Evolutionary conservation across 2,113 vertebrate genomes (phyloP), one percentile per base, ranked within the genome.

Genomic region (Ardeotis arabs): DNA sequence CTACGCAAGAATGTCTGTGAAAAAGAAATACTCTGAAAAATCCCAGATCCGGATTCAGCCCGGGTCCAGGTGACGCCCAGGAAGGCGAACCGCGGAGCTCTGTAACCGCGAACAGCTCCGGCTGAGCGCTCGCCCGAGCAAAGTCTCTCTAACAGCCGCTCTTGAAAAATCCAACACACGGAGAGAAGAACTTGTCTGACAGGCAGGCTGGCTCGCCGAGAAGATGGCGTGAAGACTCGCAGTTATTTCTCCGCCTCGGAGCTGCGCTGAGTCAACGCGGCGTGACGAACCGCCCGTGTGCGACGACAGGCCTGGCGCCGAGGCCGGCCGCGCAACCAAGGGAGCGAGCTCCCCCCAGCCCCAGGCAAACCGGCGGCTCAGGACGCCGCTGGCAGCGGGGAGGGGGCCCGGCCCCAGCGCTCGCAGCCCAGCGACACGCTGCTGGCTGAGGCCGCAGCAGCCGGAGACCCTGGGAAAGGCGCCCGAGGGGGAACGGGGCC

Each of bases 241-340:
- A 14, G 37, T 5, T 28, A 62, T 14, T 14, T 10, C 23, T 11
- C 62, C 37, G 49, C 67, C 29, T 33, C 79, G 10, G 14, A 44
- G 12, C 27, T 28, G 47, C 3, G 7, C 41, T 68, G 80, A 45
- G 35, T 39, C 80, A 69, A 14, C 2, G 4, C 0, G 3, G 60
- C 25, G 10, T 4, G 27, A 68, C 3, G 23, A 44, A 11, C 10
- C 2, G 3, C 41, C 41, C 11, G 9, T 6, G 39, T 1, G 3
- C 68, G 53, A 12, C 5, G 24, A 6, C 35, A 39, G 25, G 18
- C 16, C 62, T 9, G 59, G 78, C 50, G 5, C 69, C 21, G 8
- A 16, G 16, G 22, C 33, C 21, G 59, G 39, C 25, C 15, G 10
- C 22, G 2, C 7, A 22, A 13, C 73, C 4, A 1, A 7, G 33